Conservation (phyloP, 2,113 vertebrate genomes). For the Ammodytes marinus region DNA sequence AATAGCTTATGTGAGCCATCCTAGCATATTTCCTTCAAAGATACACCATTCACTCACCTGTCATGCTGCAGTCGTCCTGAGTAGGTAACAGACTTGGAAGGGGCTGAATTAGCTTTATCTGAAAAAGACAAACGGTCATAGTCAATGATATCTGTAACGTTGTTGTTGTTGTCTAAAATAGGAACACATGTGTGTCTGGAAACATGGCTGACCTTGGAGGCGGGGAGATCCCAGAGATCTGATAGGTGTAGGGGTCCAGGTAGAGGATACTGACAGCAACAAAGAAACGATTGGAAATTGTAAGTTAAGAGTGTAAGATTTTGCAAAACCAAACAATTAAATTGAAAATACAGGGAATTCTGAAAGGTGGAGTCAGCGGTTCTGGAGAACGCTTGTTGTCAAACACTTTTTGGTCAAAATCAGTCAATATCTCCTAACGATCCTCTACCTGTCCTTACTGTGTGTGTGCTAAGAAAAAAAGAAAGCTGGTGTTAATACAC, state of each 20-base stretch:
- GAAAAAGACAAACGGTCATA: conserved; percentile 25
- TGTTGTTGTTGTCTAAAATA: neutral
- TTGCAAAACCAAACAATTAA: neutral
- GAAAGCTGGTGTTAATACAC: too few relatives aligned
- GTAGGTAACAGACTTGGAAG: conserved; percentile 82
- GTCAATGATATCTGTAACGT: neutral
- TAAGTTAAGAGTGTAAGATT: neutral
- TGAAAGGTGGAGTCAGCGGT: neutral
- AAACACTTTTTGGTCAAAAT: too few relatives aligned
- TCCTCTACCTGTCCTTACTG: too few relatives aligned
- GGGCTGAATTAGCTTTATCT: conserved; percentile 86
- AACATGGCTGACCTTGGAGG: conserved; percentile 79
- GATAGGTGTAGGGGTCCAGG: conserved; percentile 81
- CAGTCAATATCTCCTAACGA: too few relatives aligned
- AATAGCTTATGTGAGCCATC: too few relatives aligned
- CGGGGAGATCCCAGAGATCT: conserved; percentile 80
- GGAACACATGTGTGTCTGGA: neutral
- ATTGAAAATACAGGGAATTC: neutral
- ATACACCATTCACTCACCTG: conserved; percentile 69
- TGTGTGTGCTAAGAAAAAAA: too few relatives aligned
- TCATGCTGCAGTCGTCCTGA: conserved; percentile 75
- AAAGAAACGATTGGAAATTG: conserved; percentile 9
- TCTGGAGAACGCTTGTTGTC: too few relatives aligned
- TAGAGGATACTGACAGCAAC: conserved; percentile 69
- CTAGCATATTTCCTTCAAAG: neutral